A percentile compares a stretch with the other conserved stretches of the same genome.
These are phyloP conservation scores for Leptopilina myrica DNA, from an alignment of 2,888 invertebrate species.

Conservation along the genomic window DNA sequence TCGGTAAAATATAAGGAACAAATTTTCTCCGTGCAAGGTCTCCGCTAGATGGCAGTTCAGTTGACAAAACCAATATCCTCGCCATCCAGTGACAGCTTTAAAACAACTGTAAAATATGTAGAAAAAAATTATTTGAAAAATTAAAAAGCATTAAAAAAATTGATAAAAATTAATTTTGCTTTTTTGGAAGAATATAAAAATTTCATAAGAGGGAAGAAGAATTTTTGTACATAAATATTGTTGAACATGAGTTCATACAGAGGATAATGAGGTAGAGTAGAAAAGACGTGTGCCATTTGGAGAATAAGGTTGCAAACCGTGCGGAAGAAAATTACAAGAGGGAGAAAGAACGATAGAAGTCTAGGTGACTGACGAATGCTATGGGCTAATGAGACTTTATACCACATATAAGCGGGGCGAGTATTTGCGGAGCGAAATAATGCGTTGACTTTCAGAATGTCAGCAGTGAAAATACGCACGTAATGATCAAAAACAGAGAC, in stretches of 20 bases:
- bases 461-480: conserved; percentile 35
- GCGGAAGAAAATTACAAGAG: conserved; percentile 33
- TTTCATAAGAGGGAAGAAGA: no score
- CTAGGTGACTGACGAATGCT: conserved; percentile 49
- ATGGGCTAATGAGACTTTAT: conserved; percentile 47
- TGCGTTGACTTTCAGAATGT: conserved; percentile 36
- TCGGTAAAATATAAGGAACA: no score
- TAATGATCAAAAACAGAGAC: conserved; percentile 45
- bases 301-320: conserved; percentile 31
- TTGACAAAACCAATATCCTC: no score
- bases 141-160: no score
- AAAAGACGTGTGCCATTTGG: conserved; percentile 45
- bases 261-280: not conserved
- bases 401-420: not conserved
- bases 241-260: not conserved
- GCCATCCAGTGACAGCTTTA: no score
- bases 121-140: no score
- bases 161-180: no score
- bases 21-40: no score
- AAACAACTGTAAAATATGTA: no score
- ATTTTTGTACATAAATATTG: not conserved
- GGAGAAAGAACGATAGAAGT: not conserved
- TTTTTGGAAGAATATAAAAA: no score
- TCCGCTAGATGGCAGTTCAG: no score
- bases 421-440: not conserved